These are phyloP conservation scores for Drosophila basisetae DNA, from an alignment of 2,888 invertebrate species.

Conservation along the genomic window DNA sequence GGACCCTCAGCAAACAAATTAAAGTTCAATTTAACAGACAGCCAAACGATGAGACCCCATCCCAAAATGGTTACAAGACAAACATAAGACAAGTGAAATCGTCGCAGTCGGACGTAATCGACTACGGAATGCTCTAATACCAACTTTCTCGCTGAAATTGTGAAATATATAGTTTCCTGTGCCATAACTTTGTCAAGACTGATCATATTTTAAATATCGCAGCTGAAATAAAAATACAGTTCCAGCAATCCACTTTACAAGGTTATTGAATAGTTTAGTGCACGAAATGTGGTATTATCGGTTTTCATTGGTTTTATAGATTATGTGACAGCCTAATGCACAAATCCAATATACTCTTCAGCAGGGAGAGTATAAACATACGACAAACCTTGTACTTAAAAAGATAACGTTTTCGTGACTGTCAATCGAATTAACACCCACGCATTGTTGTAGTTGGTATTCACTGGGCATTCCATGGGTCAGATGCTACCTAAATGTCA, in stretches of 20 bases:
- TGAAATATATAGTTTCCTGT: background rate
- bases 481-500: constrained; percentile 37
- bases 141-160: background rate
- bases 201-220: background rate
- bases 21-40: constrained; percentile 55
- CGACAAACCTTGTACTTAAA: constrained; percentile 12
- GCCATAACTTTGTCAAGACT: background rate
- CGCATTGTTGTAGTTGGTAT: constrained; percentile 30
- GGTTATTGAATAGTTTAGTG: background rate
- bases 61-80: constrained; percentile 31
- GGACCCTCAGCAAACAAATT: constrained; percentile 46
- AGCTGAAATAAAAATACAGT: background rate
- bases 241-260: background rate
- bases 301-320: background rate
- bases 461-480: constrained; percentile 34
- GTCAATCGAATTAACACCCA: constrained; percentile 65
- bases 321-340: background rate
- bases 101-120: background rate
- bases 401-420: constrained; percentile 45
- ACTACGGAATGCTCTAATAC: background rate
- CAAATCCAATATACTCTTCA: background rate
- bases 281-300: background rate
- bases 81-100: background rate
- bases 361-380: background rate
- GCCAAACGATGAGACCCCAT: constrained; percentile 37